phyloP scores from a whole-genome alignment of 1,140 invertebrate genomes.

The Caenorhabditis tropicalis region DNA sequence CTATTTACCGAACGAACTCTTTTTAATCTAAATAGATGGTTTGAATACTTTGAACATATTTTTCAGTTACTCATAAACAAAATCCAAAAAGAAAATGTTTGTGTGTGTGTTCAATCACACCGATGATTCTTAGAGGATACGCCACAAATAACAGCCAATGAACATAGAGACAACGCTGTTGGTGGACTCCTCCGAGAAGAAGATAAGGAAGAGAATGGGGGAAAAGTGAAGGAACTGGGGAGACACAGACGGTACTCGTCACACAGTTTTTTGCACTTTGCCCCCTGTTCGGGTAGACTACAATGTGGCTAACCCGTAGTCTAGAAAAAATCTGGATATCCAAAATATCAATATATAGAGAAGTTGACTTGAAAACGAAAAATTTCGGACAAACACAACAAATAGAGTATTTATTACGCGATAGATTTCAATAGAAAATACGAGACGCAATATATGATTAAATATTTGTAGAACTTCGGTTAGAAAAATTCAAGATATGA shows the following conservation, averaged over 20 bases:
- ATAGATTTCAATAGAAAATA: no score
- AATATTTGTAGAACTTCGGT: no score
- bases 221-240: background rate
- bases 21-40: no score
- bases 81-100: slow-evolving; percentile 3
- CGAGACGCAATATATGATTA: no score
- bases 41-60: background rate
- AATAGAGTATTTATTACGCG: no score
- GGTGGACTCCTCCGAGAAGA: slow-evolving; percentile 29
- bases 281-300: slow-evolving; percentile 5
- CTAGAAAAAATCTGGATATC: background rate
- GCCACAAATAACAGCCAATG: slow-evolving; percentile 14
- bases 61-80: background rate
- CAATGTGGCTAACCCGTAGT: background rate
- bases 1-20: no score
- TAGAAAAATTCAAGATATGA: no score
- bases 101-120: background rate
- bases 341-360: background rate
- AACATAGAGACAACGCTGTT: background rate
- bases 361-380: background rate
- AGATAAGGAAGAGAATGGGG: background rate
- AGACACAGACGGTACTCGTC: background rate
- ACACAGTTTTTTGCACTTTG: background rate
- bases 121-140: background rate
- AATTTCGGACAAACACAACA: background rate